Conservation (phyloP, 2,113 vertebrate genomes). For the Uria aalge region DNA sequence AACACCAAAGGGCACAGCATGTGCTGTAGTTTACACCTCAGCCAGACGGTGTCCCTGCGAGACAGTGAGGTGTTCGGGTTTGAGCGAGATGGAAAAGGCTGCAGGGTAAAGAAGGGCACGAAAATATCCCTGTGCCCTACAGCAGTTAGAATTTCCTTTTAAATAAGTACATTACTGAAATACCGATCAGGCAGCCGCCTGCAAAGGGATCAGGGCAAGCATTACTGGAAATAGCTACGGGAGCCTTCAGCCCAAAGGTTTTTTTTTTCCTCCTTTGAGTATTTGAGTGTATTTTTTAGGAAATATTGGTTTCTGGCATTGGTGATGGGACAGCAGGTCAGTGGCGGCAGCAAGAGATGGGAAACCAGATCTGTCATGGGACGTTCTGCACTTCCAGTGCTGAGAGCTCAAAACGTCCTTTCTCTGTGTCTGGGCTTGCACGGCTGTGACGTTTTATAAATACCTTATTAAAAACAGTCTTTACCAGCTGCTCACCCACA, state of each 20-base stretch:
- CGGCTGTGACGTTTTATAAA: constrained; percentile 14
- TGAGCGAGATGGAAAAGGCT: not conserved
- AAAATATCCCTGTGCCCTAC: not conserved
- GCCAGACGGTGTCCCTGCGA: constrained; percentile 33
- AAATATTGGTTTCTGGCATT: not conserved
- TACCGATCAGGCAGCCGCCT: not conserved
- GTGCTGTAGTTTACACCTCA: constrained; percentile 30
- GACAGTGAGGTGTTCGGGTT: not conserved
- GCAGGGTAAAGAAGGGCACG: not conserved
- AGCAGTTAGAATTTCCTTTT: constrained; percentile 3
- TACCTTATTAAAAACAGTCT: constrained; percentile 32
- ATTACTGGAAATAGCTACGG: not conserved
- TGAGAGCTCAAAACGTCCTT: not conserved
- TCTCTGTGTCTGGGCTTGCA: not conserved
- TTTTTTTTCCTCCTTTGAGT: not conserved
- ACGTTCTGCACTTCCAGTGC: not conserved
- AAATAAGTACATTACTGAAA: constrained; percentile 16
- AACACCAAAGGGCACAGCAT: not conserved
- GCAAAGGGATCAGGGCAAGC: not conserved
- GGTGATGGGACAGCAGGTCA: not conserved
- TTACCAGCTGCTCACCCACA: constrained; percentile 21
- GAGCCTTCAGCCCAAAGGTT: not conserved
- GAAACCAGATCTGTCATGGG: not conserved
- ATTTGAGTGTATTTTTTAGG: not conserved
- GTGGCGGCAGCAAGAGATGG: not conserved